A percentile compares a stretch with the other conserved stretches of the same genome.
Evolutionary conservation across 2,888 invertebrate genomes (phyloP).

Genomic region (Xanthia icteritia): DNA sequence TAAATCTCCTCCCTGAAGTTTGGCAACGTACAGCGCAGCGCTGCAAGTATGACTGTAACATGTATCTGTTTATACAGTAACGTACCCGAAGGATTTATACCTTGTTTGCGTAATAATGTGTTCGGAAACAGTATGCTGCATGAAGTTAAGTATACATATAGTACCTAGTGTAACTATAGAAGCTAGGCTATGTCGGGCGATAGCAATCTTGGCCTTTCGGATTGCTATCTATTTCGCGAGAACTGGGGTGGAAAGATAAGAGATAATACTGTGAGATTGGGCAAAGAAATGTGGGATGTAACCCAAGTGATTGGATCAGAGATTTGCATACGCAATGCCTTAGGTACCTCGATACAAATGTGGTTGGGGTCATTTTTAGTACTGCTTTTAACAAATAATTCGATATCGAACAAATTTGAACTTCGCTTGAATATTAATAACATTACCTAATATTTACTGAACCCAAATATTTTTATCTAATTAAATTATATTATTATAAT

Average conservation of each 20-base stretch:
- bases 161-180: slow-evolving; percentile 2
- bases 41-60: slow-evolving; percentile 42
- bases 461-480: neutral
- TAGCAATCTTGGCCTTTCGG: slow-evolving; percentile 38
- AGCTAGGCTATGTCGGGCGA: slow-evolving; percentile 28
- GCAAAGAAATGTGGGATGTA: slow-evolving; percentile 51
- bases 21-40: slow-evolving; percentile 27
- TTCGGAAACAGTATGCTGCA: slow-evolving; percentile 23
- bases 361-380: neutral
- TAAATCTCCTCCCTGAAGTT: slow-evolving; percentile 47
- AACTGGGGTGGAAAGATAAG: slow-evolving; percentile 42
- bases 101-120: slow-evolving; percentile 50
- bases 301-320: slow-evolving; percentile 31
- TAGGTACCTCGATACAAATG: neutral
- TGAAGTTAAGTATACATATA: slow-evolving; percentile 16
- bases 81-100: slow-evolving; percentile 36
- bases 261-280: slow-evolving; percentile 24
- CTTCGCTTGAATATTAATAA: neutral
- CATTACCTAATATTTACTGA: neutral
- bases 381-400: neutral
- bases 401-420: no score
- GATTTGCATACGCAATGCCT: slow-evolving; percentile 45
- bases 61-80: slow-evolving; percentile 32
- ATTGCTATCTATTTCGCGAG: slow-evolving; percentile 46
- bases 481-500: no score